These are phyloP conservation scores for Sardina pilchardus DNA, from an alignment of 2,113 vertebrate genomes.

Conservation along the genomic window DNA sequence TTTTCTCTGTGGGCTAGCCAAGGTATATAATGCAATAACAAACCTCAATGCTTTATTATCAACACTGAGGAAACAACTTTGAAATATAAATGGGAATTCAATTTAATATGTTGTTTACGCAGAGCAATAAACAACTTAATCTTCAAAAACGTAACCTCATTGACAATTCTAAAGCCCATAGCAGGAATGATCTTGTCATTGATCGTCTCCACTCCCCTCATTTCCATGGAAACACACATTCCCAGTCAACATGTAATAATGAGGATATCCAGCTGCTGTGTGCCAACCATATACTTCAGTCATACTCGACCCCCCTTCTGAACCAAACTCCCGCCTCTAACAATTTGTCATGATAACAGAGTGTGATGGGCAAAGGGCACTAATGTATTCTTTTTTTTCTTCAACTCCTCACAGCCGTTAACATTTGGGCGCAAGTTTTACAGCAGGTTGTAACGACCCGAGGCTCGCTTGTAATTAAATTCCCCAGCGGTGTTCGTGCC, in stretches of 20 bases:
- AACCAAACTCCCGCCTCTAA: background rate
- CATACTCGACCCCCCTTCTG: background rate
- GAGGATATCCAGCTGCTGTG: background rate
- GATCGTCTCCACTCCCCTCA: background rate
- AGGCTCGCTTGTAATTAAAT: conserved; percentile 20
- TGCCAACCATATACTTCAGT: background rate
- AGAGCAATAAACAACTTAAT: background rate
- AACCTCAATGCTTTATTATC: background rate
- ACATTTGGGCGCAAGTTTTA: conserved; percentile 21
- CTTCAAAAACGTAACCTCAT: background rate
- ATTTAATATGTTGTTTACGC: background rate
- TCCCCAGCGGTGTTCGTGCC: background rate
- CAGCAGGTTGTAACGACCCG: background rate
- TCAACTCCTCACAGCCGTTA: conserved; percentile 15
- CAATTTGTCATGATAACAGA: background rate
- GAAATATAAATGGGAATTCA: background rate
- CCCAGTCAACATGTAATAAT: no score
- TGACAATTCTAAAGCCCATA: background rate
- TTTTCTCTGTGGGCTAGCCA: background rate
- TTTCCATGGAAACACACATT: background rate
- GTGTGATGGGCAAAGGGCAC: background rate
- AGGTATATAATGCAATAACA: background rate
- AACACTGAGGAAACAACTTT: background rate
- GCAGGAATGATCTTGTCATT: background rate
- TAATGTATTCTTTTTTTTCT: background rate